Evolutionary conservation across 1,140 invertebrate species (phyloP).

Genomic region (Drosophila insularis): DNA sequence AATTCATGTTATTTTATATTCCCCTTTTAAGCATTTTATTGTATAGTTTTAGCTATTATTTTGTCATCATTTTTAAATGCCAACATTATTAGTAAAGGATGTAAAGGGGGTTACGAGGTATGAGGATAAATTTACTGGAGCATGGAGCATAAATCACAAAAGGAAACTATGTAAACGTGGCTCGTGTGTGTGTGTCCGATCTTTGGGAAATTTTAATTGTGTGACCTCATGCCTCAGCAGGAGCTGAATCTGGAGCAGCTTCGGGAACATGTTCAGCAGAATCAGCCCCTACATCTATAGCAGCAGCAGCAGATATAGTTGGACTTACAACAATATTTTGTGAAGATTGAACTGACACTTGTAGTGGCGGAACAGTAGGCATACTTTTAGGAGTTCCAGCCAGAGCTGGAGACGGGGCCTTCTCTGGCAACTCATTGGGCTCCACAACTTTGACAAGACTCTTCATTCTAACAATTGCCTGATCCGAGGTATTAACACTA

Average conservation of each 20-base stretch:
- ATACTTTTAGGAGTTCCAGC: too few relatives aligned
- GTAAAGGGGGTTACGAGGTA: background rate
- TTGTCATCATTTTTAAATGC: background rate
- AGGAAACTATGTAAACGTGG: constrained; percentile 66
- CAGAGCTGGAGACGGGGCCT: too few relatives aligned
- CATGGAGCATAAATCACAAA: constrained; percentile 65
- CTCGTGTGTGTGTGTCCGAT: constrained; percentile 23
- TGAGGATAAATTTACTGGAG: constrained; percentile 60
- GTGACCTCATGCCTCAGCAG: constrained; percentile 13
- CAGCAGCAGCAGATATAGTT: background rate
- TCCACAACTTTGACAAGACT: background rate
- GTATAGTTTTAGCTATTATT: constrained; percentile 14
- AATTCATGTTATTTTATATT: constrained; percentile 12
- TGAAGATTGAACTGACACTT: too few relatives aligned
- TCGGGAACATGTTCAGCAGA: background rate
- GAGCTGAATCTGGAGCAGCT: background rate
- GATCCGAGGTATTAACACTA: too few relatives aligned
- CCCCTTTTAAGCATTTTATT: background rate
- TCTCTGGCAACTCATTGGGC: too few relatives aligned
- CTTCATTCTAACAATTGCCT: background rate
- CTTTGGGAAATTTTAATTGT: constrained; percentile 28
- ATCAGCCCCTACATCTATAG: background rate
- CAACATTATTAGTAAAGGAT: constrained; percentile 11
- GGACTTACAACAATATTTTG: too few relatives aligned
- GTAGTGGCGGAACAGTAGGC: background rate